Base-by-base conservation (phyloP, 2,888 invertebrate species). In the Mesopsocus fuscifrons region DNA sequence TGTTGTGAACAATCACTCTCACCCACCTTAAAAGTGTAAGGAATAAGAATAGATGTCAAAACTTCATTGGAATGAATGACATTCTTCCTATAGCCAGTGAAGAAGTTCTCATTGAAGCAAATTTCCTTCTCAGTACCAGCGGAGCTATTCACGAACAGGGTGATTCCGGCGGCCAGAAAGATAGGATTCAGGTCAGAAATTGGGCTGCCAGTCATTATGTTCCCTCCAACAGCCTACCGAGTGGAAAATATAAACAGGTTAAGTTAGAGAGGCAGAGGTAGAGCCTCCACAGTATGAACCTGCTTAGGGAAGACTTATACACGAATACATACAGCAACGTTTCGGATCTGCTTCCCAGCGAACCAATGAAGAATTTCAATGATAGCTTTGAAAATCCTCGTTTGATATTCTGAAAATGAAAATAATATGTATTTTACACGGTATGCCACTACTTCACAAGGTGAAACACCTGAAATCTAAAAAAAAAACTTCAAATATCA, bases 101-200 rank as follows among this genome's bases (percentile, higher is more conserved):
- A 94, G 59, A 95, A 94, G 0, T 64, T 67, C 34, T 71, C 63
- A 54, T 91, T 17, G 18, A 38, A 17, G 17, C n/a, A 13, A 5
- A 38, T 11, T 3, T 18, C 6, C 18, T 20, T 5, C 11, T 26
- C 26, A 17, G 33, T 16, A 4, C 20, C n/a, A 5, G 15, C 5
- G 20, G 20, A 59, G 52, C 76, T 80, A 23, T 65, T 62, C 1
- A 85, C 62, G 50, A 74, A 71, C 9, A 88, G 57, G 47, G 67
- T 63, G 16, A 74, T 69, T 41, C 68, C 66, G 43, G 77, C 74
- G 0, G 94, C 87, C 68, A 89, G 73, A 46, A 94, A 71, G 50
- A 95, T 75, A 0, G 94, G 94, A 62, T 89, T 89, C 55, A 95
- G 68, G 63, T 97, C 95, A 0, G 94, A 92, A 57, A 95, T 94